phyloP scores from a whole-genome alignment of 2,888 invertebrate genomes.

The Mythimna lalbum region DNA sequence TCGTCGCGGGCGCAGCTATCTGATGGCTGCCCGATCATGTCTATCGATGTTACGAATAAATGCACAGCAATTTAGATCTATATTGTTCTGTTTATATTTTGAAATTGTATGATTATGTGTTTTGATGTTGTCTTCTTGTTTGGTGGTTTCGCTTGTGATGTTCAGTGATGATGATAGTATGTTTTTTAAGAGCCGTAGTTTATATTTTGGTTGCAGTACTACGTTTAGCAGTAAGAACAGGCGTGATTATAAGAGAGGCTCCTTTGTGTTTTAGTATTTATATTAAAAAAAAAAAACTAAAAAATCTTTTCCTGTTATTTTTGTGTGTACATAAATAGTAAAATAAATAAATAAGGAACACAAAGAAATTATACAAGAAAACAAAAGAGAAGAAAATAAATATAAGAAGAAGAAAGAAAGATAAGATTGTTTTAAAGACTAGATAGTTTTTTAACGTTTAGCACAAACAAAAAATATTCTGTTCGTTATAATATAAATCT shows the following conservation, averaged over 20 bases:
- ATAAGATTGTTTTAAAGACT: too few species aligned
- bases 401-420: too few species aligned
- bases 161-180: background rate
- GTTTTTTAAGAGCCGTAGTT: background rate
- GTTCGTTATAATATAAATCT: background rate
- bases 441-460: background rate
- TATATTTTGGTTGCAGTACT: background rate
- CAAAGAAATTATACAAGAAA: too few species aligned
- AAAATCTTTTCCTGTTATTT: too few species aligned
- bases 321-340: too few species aligned
- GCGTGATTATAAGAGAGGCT: background rate
- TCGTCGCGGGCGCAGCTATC: constrained; percentile 75
- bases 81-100: constrained; percentile 60
- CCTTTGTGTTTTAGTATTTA: too few species aligned
- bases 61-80: constrained; percentile 64
- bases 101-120: constrained; percentile 47
- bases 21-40: constrained; percentile 79
- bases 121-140: constrained; percentile 38
- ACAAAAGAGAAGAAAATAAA: too few species aligned
- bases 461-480: background rate
- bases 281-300: too few species aligned
- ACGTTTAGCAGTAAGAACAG: background rate
- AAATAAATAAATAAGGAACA: too few species aligned
- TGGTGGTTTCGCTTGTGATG: constrained; percentile 4
- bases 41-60: constrained; percentile 75